Base-by-base conservation (phyloP, 2,888 invertebrate species). In the Caenorhabditis panamensis region DNA sequence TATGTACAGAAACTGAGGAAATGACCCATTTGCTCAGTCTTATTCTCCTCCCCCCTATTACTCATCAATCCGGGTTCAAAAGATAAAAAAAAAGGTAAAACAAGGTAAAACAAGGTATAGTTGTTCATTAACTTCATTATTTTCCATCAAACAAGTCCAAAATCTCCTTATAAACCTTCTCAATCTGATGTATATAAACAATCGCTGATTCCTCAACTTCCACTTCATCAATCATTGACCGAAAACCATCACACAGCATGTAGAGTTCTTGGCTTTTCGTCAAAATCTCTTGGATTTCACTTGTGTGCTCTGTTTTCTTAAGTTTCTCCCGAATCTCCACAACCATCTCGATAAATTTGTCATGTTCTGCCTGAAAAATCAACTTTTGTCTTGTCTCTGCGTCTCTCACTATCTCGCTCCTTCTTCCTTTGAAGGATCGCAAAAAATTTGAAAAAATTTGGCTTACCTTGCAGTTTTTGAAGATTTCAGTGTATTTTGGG, bases 171-270 rank as follows among this genome's bases (percentile, higher is more conserved):
- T 53, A 53, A 6, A 53, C 13, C 26, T 53, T 53, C 13, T 36
- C 37, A 16, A 58, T 58, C 6, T 31, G 8, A 9, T 2, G 2
- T 1, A 58, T 16, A 26, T 58, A 58, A 0, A 6, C 11, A 0
- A 37, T 20, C 58, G 36, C 36, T 8, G 58, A 58, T 9, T 36
- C 18, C 37, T 58, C 58, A 18, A 58, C 58, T 18, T 58, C 58
- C 9, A 36, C 36, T 26, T 58, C 58, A 4, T 9, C 31, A 36
- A 58, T 58, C 58, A 58, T 58, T 11, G 26, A 4, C 9, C 11
- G 6, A 18, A 58, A 58, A 11, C 58, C 58, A 5, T 58, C 20
- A n/a, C 28, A 22, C 18, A 37, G 8, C 9, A n/a, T 20, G 13
- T 37, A 16, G 20, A 58, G 18, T 13, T 31, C 36, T 36, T 36